A percentile compares a stretch with the other conserved stretches of the same genome.
Evolutionary conservation across 2,888 invertebrate species (phyloP).

Genomic region (Deroplatys truncata): DNA sequence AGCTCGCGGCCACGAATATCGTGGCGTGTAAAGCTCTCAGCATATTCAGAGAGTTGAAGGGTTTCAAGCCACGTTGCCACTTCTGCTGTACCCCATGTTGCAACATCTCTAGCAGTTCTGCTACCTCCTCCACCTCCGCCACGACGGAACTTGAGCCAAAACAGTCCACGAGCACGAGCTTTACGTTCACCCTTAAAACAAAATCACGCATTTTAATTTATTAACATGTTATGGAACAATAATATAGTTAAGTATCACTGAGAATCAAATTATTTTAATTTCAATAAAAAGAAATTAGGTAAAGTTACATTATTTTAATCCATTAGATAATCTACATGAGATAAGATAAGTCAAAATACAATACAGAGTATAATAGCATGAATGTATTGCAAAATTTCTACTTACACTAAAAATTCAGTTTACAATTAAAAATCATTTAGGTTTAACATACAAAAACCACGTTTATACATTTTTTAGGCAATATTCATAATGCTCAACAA

Average conservation of each 20-base stretch:
- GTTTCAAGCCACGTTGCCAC: constrained; percentile 88
- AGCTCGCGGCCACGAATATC: constrained; percentile 90
- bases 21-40: constrained; percentile 83
- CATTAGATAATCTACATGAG: no score
- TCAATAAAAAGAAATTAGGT: not conserved
- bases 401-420: no score
- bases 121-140: constrained; percentile 48
- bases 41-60: constrained; percentile 84
- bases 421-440: no score
- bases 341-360: no score
- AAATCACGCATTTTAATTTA: not conserved
- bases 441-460: no score
- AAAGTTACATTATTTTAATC: not conserved
- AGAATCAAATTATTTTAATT: no score
- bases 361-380: no score
- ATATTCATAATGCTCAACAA: no score
- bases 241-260: not conserved
- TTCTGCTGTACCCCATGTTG: constrained; percentile 81
- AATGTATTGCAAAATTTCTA: no score
- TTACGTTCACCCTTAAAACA: constrained; percentile 46
- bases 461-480: no score
- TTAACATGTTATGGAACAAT: not conserved
- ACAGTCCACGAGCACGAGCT: constrained; percentile 54
- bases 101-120: constrained; percentile 47
- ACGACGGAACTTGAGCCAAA: constrained; percentile 63